These are phyloP conservation scores for Passer domesticus DNA, from an alignment of 2,113 vertebrate genomes.

Conservation along the genomic window DNA sequence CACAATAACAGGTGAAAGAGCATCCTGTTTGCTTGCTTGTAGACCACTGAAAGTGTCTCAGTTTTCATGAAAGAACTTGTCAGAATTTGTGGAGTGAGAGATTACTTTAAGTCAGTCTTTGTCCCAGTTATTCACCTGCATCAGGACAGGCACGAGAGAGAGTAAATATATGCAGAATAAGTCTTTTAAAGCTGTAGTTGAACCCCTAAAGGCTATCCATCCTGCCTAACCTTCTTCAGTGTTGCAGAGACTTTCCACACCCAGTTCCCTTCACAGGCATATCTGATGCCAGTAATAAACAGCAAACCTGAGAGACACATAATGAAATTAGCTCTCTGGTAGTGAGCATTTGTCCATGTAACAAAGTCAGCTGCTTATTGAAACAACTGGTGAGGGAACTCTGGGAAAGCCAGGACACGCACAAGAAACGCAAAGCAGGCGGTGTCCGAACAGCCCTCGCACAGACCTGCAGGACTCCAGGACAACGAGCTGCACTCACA, in stretches of 20 bases:
- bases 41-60: neutral
- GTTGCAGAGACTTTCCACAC: neutral
- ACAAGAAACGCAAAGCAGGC: neutral
- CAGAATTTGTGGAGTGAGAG: neutral
- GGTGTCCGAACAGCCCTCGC: neutral
- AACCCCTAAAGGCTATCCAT: neutral
- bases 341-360: neutral
- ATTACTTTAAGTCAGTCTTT: neutral
- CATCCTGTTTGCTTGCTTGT: rapidly evolving
- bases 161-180: neutral
- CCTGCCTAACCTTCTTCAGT: neutral
- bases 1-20: neutral
- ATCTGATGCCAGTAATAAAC: neutral
- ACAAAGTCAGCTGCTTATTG: neutral
- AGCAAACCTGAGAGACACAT: neutral
- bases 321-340: neutral
- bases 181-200: neutral
- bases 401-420: neutral
- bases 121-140: neutral
- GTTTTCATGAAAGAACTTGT: neutral
- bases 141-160: neutral
- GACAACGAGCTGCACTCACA: neutral
- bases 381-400: neutral
- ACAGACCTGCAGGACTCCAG: neutral
- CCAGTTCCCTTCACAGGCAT: neutral